Percentiles rank a stretch among this genome's conserved stretches.
Conservation (phyloP, 2,113 vertebrate genomes). For the Lucifuga dentata region DNA sequence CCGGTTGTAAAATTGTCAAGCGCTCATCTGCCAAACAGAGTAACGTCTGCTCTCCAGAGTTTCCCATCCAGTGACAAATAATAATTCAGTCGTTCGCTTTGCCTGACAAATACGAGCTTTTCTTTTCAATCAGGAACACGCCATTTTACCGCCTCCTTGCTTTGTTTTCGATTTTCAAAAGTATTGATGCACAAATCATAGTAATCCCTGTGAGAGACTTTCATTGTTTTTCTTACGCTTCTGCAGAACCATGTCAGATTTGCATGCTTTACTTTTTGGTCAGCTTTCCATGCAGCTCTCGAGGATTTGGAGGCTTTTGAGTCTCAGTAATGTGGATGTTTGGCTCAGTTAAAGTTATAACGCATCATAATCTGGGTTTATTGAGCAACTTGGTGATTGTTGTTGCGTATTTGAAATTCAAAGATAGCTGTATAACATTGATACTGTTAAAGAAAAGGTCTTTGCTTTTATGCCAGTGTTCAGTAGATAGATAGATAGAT, state of each 20-base stretch:
- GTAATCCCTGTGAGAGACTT: constrained; percentile 44
- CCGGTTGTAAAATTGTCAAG: constrained; percentile 64
- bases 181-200: constrained; percentile 44
- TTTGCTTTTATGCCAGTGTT: too few relatives aligned
- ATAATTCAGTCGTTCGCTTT: constrained; percentile 26
- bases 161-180: constrained; percentile 26
- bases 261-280: constrained; percentile 27
- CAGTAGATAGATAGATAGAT: too few relatives aligned
- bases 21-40: constrained; percentile 48
- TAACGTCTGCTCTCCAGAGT: constrained; percentile 8
- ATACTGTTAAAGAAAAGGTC: too few relatives aligned
- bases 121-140: constrained; percentile 25
- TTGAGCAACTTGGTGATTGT: neutral
- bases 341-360: neutral
- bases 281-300: constrained; percentile 3
- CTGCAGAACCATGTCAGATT: constrained; percentile 1
- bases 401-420: too few relatives aligned
- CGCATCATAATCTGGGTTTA: neutral
- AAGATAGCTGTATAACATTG: too few relatives aligned
- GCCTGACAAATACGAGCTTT: constrained; percentile 38
- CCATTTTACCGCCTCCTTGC: constrained; percentile 8
- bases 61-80: constrained; percentile 37
- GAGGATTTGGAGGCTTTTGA: neutral
- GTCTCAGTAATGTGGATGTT: constrained; percentile 11
- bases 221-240: neutral